Percentiles rank a stretch among this genome's conserved stretches.
Evolutionary conservation across 1,140 invertebrate species (phyloP).

Genomic region (Anoplophora glabripennis): DNA sequence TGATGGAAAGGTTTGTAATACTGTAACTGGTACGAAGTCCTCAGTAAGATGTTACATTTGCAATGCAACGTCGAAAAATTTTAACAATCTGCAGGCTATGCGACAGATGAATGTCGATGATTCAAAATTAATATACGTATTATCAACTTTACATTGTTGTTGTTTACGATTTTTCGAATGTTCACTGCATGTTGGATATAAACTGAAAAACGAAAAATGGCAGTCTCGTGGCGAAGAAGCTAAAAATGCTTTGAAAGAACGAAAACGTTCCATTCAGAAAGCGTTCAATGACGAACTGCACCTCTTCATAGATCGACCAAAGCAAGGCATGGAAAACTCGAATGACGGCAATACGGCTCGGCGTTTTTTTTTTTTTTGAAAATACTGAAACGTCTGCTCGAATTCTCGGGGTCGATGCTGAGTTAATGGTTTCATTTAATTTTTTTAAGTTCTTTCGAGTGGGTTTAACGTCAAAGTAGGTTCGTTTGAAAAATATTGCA

Average conservation of each 20-base stretch:
- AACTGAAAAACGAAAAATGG: conserved; percentile 11
- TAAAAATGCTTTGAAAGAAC: conserved; percentile 6
- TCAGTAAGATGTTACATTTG: conserved; percentile 10
- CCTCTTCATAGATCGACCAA: conserved; percentile 42
- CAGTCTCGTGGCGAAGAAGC: conserved; percentile 13
- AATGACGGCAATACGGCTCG: conserved; percentile 48
- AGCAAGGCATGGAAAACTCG: conserved; percentile 41
- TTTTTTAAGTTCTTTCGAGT: neutral
- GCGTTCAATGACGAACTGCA: conserved; percentile 21
- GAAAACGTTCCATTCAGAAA: neutral
- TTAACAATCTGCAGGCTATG: conserved; percentile 8
- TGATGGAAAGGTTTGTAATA: conserved; percentile 13
- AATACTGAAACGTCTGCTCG: conserved; percentile 33
- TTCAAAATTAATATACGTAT: conserved; percentile 8
- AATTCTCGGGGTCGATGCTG: conserved; percentile 39
- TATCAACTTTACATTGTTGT: conserved; percentile 9
- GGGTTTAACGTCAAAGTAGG: neutral
- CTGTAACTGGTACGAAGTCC: conserved; percentile 3
- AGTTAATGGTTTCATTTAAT: conserved; percentile 36
- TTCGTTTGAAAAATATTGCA: conserved; percentile 1
- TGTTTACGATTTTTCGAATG: conserved; percentile 12
- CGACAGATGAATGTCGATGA: neutral
- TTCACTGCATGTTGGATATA: conserved; percentile 13
- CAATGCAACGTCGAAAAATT: conserved; percentile 11
- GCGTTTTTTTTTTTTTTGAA: conserved; percentile 45